A percentile compares a stretch with the other conserved stretches of the same genome.
phyloP scores from a whole-genome alignment of 1,140 invertebrate genomes.

The Pygmarrhopalites habei region DNA sequence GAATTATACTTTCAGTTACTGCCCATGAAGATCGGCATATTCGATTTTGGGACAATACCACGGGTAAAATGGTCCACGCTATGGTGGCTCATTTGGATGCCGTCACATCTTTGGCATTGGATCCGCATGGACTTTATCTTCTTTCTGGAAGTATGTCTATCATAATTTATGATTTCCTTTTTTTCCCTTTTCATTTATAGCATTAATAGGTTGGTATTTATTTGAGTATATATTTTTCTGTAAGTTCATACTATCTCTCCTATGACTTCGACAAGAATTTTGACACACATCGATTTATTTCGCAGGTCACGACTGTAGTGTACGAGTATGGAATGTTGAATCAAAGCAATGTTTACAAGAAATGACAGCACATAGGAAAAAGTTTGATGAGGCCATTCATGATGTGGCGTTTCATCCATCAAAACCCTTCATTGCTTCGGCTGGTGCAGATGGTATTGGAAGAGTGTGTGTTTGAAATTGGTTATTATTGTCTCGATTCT shows the following conservation, averaged over 20 bases:
- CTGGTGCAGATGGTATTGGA: no score
- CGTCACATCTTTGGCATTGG: slow-evolving; percentile 93
- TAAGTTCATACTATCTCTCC: no score
- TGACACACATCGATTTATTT: slow-evolving; percentile 39
- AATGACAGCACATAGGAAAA: slow-evolving; percentile 98
- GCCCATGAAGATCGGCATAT: slow-evolving; percentile 98
- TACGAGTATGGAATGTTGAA: slow-evolving; percentile 98
- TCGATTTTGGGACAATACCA: slow-evolving; percentile 94
- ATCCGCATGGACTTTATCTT: slow-evolving; percentile 96
- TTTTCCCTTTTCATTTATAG: no score
- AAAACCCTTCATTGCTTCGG: slow-evolving; percentile 95
- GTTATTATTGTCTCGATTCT: no score
- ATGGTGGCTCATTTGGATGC: slow-evolving; percentile 99
- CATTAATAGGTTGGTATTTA: no score
- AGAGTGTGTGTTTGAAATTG: no score
- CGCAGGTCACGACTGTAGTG: slow-evolving; percentile 92
- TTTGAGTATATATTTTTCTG: no score
- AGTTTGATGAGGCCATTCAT: slow-evolving; percentile 98
- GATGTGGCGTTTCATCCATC: slow-evolving; percentile 99
- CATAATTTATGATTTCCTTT: background rate
- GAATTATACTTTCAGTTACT: no score
- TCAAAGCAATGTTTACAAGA: slow-evolving; percentile 98
- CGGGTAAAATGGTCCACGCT: slow-evolving; percentile 87
- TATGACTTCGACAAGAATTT: no score
- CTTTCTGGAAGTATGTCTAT: slow-evolving; percentile 74